These are phyloP conservation scores for Drosophila yooni DNA, from an alignment of 2,888 invertebrate species.

Conservation along the genomic window DNA sequence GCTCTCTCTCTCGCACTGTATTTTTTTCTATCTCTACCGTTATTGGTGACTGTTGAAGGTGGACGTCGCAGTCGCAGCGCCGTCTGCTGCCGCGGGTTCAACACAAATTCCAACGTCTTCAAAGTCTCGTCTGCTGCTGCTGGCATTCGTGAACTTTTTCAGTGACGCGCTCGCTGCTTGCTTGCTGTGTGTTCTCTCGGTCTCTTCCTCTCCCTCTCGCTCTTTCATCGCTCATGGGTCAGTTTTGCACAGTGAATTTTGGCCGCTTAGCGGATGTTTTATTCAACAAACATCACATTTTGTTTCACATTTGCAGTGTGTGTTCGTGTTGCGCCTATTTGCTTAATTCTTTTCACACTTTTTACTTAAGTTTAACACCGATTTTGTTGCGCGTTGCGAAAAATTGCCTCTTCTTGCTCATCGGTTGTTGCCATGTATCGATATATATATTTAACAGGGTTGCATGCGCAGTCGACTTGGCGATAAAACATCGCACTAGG, in stretches of 20 bases:
- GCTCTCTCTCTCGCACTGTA: conserved; percentile 31
- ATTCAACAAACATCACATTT: conserved; percentile 65
- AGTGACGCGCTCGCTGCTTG: conserved; percentile 65
- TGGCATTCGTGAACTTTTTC: conserved; percentile 63
- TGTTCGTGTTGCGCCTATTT: conserved; percentile 30
- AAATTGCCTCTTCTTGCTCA: conserved; percentile 64
- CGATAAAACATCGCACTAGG: conserved; percentile 9
- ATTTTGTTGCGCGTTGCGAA: conserved; percentile 76
- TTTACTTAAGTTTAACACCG: conserved; percentile 61
- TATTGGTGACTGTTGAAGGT: conserved; percentile 70
- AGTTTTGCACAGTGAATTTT: conserved; percentile 58
- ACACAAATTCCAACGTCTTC: conserved; percentile 81
- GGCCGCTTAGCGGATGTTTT: conserved; percentile 55
- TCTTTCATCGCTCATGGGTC: conserved; percentile 52
- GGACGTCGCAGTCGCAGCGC: conserved; percentile 54
- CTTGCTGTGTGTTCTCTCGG: conserved; percentile 53
- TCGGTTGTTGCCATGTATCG: conserved; percentile 53
- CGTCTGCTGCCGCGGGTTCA: conserved; percentile 63
- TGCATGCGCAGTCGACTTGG: background rate
- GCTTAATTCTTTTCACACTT: conserved; percentile 44
- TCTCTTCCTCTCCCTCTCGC: conserved; percentile 41
- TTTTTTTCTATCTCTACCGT: conserved; percentile 63
- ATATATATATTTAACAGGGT: conserved; percentile 26
- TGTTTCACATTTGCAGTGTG: conserved; percentile 48
- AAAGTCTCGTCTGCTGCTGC: conserved; percentile 57